A percentile compares a stretch with the other conserved stretches of the same genome.
Conservation (phyloP, 2,113 vertebrate species). For the Pelmatolapia mariae region DNA sequence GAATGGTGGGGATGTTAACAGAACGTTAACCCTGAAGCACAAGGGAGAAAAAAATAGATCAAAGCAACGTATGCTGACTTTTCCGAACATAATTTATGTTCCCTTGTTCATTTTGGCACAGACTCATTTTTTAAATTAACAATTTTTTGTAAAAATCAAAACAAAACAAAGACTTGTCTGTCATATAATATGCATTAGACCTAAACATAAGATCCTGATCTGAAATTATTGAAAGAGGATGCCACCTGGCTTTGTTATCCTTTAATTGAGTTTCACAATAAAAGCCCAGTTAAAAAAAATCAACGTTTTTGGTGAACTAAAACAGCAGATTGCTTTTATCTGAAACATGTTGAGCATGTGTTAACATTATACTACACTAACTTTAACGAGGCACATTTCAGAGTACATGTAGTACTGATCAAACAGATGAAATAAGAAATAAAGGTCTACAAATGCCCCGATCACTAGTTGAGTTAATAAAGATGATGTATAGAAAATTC, state of each 20-base stretch:
- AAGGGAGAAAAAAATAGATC: neutral
- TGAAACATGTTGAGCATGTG: neutral
- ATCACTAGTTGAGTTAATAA: neutral
- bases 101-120: fast-evolving
- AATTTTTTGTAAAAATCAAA: neutral
- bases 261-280: neutral
- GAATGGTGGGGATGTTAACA: neutral
- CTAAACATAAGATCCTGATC: too few species aligned
- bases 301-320: neutral
- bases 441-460: neutral
- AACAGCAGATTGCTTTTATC: neutral
- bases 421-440: neutral
- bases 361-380: neutral
- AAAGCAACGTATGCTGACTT: neutral
- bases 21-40: neutral
- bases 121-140: fast-evolving
- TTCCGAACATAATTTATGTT: neutral
- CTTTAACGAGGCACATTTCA: neutral
- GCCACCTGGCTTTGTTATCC: neutral
- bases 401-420: neutral
- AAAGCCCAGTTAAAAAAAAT: neutral
- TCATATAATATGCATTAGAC: neutral
- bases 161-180: neutral
- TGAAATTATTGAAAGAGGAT: neutral
- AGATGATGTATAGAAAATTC: neutral